Base-by-base conservation (phyloP, 2,797 vertebrate genomes). In the Sebastes umbrosus region DNA sequence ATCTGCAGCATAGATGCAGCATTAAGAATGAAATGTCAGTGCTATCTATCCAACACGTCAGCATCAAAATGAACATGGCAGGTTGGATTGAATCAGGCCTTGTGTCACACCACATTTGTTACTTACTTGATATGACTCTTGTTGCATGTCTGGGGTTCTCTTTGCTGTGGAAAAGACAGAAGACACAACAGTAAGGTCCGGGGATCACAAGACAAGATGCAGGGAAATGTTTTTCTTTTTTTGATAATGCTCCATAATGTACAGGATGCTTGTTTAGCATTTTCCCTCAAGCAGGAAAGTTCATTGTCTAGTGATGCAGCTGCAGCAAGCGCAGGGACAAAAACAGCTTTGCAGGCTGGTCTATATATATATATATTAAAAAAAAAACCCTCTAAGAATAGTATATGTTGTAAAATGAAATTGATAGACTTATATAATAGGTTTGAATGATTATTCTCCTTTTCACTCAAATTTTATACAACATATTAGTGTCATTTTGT, bases 91-190 rank as follows among this genome's bases (percentile, higher is more conserved):
- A 93, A 88, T 93, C 83, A 90, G 88, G 84, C 54, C 89, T 91
- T 32, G 76, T 80, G 87, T 90, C 89, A 87, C 69, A 57, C 8
- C 73, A 36, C 31, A 86, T 90, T 78, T 91, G 88, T 76, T 88
- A 94, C 94, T 95, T 92, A 96, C 96, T 94, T 92, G 95, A 91
- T 94, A 85, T 95, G 87, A 96, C 89, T 95, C 94, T 94, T 89
- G 95, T 95, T 79, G 94, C 91, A 89, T 94, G 94, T 87, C 93
- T 84, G 77, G 94, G 90, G 80, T 95, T 94, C 39, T 94, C 93
- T 92, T 92, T 92, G 92, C 96, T 96, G 94, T 86, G 84, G 89
- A 87, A 84, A 84, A 87, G 57, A 88, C 16, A 89, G 71, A 86
- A 80, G 57, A 89, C 50, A 88, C 29, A 82, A 88, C 29, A 82